Evolutionary conservation across 2,888 invertebrate genomes (phyloP), one percentile per base, ranked within the genome.

Genomic region (Limulus polyphemus): DNA sequence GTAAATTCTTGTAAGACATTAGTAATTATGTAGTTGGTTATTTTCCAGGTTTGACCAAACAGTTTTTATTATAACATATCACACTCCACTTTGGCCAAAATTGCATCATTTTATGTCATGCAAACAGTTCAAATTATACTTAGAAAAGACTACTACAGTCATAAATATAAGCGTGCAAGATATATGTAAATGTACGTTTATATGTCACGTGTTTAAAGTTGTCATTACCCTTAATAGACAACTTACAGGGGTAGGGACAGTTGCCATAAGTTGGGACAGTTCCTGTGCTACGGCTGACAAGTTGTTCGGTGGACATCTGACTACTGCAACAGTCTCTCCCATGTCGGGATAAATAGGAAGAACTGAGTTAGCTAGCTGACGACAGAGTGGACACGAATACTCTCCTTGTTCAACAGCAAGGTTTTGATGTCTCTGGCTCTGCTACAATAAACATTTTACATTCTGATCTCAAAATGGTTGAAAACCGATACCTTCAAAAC

Each of bases 371-470:
- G 90, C 88, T 60, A 90, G 77, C 79, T 95, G 94, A 13, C 97
- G 83, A 78, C 97, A 98, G 68, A 97, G 81, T 47, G 97, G 97
- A 78, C 97, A 97, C 70, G 87, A 84, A 80, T 91, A 97, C 81
- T 97, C 95, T 58, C 90, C 90, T 62, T 84, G 80, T 70, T 71
- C 70, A 12, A 63, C 64, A 73, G 84, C 83, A 57, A 90, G 78
- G 76, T 83, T 85, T 75, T 86, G 86, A 68, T 84, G 83, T 48
- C 88, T 81, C 75, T 88, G 68, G 50, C 55, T 65, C 62, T 69
- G 63, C 57, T 49, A 61, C 60, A 62, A 49, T 32, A 32, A 47
- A 9, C 3, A n/a, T 32, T 7, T 14, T 17, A 16, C 17, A 12
- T 17, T 16, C 13, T 50, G 13, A 49, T 49, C 13, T 49, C 11